Conservation (phyloP, 1,140 invertebrate species). For the Andricus grossulariae region DNA sequence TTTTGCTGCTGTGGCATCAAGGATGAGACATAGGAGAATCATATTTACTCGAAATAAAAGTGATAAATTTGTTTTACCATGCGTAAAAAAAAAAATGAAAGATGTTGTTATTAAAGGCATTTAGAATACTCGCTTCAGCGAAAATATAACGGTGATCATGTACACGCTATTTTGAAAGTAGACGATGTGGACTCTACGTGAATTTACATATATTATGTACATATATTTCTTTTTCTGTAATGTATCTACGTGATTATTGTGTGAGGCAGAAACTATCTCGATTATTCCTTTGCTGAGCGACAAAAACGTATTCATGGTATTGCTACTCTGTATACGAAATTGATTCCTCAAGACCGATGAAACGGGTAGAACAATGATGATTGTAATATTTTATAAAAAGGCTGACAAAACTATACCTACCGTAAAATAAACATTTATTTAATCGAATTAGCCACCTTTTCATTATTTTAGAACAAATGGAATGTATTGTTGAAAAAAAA, state of each 20-base stretch:
- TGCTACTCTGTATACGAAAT: slow-evolving; percentile 38
- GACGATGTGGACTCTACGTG: not conserved
- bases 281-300: no score
- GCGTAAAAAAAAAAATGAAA: not conserved
- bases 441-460: slow-evolving; percentile 46
- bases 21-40: not conserved
- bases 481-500: no score
- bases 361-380: slow-evolving; percentile 53
- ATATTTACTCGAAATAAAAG: not conserved
- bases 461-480: not conserved
- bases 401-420: slow-evolving; percentile 59
- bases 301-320: slow-evolving; percentile 20
- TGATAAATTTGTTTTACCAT: slow-evolving; percentile 17
- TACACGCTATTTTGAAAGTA: not conserved
- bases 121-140: slow-evolving; percentile 9
- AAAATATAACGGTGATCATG: not conserved
- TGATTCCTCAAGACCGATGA: slow-evolving; percentile 45
- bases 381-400: slow-evolving; percentile 67
- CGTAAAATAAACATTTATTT: slow-evolving; percentile 58
- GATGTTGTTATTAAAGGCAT: not conserved
- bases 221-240: slow-evolving; percentile 17
- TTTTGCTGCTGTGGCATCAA: not conserved
- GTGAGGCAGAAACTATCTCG: not conserved
- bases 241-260: slow-evolving; percentile 9
- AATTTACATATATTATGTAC: slow-evolving; percentile 16